Conservation (phyloP, 2,797 vertebrate genomes). For the Characodon lateralis region DNA sequence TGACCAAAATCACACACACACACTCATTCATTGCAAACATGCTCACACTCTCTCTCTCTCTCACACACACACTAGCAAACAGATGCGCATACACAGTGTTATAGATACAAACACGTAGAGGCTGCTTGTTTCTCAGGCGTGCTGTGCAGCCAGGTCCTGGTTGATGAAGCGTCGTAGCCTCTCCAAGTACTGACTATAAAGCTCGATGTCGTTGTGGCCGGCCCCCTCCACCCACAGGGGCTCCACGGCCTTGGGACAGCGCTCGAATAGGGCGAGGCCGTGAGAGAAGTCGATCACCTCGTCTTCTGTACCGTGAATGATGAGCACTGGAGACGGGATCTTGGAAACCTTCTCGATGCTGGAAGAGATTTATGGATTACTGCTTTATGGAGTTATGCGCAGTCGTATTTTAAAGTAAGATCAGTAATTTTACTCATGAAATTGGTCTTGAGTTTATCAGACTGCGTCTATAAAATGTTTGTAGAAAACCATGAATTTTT, state of each 20-base stretch:
- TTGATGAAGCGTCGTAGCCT: constrained; percentile 96
- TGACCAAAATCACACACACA: constrained; percentile 52
- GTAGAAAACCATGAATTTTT: not conserved
- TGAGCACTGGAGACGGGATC: constrained; percentile 96
- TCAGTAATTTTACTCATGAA: not conserved
- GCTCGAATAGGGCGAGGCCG: constrained; percentile 93
- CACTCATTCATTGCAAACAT: constrained; percentile 44
- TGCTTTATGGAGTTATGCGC: not conserved
- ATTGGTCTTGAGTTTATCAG: too few species aligned
- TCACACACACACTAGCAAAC: constrained; percentile 26
- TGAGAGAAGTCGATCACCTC: constrained; percentile 99
- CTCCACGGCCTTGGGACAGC: constrained; percentile 97
- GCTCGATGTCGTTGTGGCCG: constrained; percentile 98
- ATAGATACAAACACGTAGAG: constrained; percentile 53
- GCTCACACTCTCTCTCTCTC: constrained; percentile 14
- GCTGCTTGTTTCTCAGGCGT: constrained; percentile 80
- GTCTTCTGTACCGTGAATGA: constrained; percentile 97
- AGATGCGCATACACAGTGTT: constrained; percentile 25
- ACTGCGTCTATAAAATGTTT: not conserved
- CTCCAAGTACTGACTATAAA: constrained; percentile 99
- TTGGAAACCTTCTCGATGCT: constrained; percentile 99
- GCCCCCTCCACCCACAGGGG: constrained; percentile 98
- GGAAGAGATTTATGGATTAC: constrained; percentile 31
- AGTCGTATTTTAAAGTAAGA: not conserved
- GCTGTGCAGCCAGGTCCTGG: constrained; percentile 91